phyloP scores from a whole-genome alignment of 2,113 vertebrate genomes.

The Brevimyrus niger region DNA sequence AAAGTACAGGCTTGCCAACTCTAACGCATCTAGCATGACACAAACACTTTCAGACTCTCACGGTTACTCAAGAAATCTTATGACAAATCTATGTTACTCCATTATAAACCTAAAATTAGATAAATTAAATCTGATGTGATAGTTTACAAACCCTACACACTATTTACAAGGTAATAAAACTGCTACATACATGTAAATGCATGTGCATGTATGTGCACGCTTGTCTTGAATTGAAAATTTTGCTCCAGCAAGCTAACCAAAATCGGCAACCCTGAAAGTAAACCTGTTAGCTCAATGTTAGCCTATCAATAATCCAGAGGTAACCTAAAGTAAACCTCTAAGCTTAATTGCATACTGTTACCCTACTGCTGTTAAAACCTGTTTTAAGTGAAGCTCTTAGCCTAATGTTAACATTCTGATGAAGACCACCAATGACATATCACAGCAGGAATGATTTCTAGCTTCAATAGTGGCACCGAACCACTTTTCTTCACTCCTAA shows the following conservation, averaged over 20 bases:
- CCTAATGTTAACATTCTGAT: background rate
- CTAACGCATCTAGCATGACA: background rate
- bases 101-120: background rate
- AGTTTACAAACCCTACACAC: background rate
- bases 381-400: background rate
- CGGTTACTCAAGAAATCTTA: background rate
- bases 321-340: background rate
- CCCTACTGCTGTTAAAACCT: background rate
- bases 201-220: background rate
- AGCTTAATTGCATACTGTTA: background rate
- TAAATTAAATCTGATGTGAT: background rate
- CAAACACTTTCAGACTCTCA: background rate
- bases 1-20: background rate
- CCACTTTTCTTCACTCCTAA: background rate
- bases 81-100: background rate
- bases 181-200: background rate
- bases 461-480: background rate
- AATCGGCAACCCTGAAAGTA: background rate
- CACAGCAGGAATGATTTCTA: background rate
- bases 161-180: background rate
- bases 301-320: background rate
- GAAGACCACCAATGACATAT: background rate
- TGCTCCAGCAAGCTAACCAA: background rate
- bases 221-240: background rate
- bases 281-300: background rate